A percentile compares a stretch with the other conserved stretches of the same genome.
Evolutionary conservation across 1,140 invertebrate genomes (phyloP).

Genomic region (Trachelipus rathkii): DNA sequence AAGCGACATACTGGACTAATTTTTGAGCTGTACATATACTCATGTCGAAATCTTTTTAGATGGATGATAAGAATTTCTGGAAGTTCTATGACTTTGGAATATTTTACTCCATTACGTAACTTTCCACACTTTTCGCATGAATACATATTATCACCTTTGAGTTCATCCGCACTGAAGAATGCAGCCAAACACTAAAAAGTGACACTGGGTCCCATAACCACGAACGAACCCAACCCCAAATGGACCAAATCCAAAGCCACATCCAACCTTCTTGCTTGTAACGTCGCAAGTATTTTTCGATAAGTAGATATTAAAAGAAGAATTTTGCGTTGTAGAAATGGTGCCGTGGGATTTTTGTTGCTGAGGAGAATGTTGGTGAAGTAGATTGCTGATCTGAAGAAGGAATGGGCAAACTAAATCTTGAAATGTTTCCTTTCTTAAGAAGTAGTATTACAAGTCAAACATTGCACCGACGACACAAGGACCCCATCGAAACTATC

Average conservation of each 20-base stretch:
- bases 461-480: constrained; percentile 85
- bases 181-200: constrained; percentile 82
- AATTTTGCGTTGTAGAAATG: background rate
- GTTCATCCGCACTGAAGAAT: constrained; percentile 95
- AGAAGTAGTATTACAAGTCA: constrained; percentile 80
- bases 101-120: constrained; percentile 95
- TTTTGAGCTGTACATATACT: constrained; percentile 91
- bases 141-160: constrained; percentile 98
- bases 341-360: background rate
- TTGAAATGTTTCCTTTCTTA: constrained; percentile 94
- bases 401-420: constrained; percentile 95
- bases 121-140: constrained; percentile 95
- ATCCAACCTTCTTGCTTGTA: constrained; percentile 49
- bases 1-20: constrained; percentile 87
- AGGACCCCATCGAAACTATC: constrained; percentile 94
- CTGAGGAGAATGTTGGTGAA: constrained; percentile 35
- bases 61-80: constrained; percentile 95
- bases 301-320: background rate
- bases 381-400: constrained; percentile 79
- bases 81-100: constrained; percentile 81
- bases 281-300: background rate
- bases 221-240: constrained; percentile 75
- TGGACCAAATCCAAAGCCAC: constrained; percentile 69
- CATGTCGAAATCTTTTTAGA: constrained; percentile 93
- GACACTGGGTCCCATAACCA: constrained; percentile 96